Evolutionary conservation across 2,888 invertebrate species (phyloP).

Genomic region (Phaonia tiefii): DNA sequence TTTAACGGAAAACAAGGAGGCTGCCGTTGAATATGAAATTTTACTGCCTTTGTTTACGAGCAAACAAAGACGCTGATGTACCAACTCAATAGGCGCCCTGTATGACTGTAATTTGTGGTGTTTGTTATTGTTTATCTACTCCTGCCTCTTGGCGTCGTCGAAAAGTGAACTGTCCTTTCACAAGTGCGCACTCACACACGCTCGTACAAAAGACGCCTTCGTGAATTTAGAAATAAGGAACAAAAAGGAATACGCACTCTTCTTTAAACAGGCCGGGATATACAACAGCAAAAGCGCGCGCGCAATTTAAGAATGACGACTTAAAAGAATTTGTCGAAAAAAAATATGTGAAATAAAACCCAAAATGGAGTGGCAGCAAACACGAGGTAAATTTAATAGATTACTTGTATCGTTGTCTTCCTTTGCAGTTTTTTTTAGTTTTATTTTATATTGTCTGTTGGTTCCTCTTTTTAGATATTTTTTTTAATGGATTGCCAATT

Average conservation of each 20-base stretch:
- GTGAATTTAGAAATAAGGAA: conserved; percentile 8
- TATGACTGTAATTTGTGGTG: background rate
- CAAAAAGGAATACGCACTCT: background rate
- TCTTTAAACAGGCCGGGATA: background rate
- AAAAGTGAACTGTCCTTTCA: background rate
- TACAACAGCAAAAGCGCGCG: conserved; percentile 26
- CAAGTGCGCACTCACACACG: conserved; percentile 23
- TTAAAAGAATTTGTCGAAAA: conserved; percentile 7
- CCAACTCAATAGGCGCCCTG: conserved; percentile 2
- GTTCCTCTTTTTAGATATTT: conserved; percentile 36
- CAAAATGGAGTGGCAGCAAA: conserved; percentile 43
- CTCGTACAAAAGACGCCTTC: background rate
- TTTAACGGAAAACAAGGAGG: conserved; percentile 52
- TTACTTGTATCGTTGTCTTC: conserved; percentile 20
- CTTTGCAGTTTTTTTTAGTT: conserved; percentile 41
- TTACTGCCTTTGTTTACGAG: conserved; percentile 18
- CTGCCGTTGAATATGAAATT: conserved; percentile 38
- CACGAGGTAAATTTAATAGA: conserved; percentile 53
- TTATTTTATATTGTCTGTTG: conserved; percentile 34
- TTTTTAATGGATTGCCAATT: conserved; percentile 58
- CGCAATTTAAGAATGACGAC: conserved; percentile 43
- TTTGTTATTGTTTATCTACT: conserved; percentile 17
- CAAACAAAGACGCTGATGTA: background rate
- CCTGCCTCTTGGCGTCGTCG: background rate
- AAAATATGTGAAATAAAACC: conserved; percentile 12